Conservation (phyloP, 2,888 invertebrate species). For the Monopis laevigella region DNA sequence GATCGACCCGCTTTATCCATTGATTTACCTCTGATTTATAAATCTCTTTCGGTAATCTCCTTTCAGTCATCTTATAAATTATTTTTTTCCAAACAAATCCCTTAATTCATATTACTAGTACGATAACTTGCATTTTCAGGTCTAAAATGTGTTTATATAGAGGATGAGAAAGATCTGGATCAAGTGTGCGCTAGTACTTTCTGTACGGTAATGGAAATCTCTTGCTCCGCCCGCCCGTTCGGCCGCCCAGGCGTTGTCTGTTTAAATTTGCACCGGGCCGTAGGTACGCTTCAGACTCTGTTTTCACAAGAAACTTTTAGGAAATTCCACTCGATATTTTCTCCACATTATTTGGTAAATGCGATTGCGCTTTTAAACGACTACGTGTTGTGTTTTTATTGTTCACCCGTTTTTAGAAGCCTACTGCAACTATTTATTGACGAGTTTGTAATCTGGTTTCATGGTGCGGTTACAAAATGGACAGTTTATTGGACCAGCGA, state of each 20-base stretch:
- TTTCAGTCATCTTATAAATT: no score
- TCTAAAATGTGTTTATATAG: conserved; percentile 2
- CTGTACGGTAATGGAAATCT: conserved; percentile 38
- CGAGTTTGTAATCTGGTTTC: no score
- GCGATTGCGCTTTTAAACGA: conserved; percentile 2
- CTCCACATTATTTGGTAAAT: background rate
- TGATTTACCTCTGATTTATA: no score
- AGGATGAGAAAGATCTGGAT: conserved; percentile 7
- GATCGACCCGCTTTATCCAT: no score
- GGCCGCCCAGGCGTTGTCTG: conserved; percentile 23
- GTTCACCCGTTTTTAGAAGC: no score
- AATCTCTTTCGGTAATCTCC: no score
- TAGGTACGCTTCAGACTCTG: conserved; percentile 5
- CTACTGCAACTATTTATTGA: no score
- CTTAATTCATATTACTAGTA: no score
- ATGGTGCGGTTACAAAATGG: no score
- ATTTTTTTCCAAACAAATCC: no score
- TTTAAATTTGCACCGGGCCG: conserved; percentile 32
- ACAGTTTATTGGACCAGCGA: no score
- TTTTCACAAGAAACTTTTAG: conserved; percentile 9
- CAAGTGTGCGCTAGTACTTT: conserved; percentile 11
- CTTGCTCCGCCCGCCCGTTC: conserved; percentile 30
- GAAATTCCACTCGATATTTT: conserved; percentile 1
- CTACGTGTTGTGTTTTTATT: background rate
- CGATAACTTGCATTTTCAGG: no score